Evolutionary conservation across 2,888 invertebrate species (phyloP), one percentile per base, ranked within the genome.

Genomic region (Anthrax anthrax): DNA sequence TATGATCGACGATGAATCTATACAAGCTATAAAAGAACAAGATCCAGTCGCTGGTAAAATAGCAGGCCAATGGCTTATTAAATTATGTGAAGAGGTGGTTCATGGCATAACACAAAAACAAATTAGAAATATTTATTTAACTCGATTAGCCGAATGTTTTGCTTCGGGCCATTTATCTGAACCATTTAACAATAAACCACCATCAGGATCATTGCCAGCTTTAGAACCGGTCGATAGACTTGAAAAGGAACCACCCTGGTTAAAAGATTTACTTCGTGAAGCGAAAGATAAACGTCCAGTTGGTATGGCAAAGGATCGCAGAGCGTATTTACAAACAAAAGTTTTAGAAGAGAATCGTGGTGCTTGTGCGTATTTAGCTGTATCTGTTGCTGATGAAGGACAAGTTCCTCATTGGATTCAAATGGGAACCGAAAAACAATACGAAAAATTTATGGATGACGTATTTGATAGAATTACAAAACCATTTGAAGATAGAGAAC

Each of bases 121-220:
- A n/a, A 4, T 60, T 38, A 56, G 58, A 1, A 61, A 63, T 41
- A 44, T 50, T 1, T 62, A 62, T 39, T 55, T 64, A 48, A 60
- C 60, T 29, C 54, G 59, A 37, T 48, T 65, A 17, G 56, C 54
- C 4, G 52, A 55, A 0, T 61, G 59, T 34, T 48, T 64, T 10
- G 57, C 59, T 34, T 54, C 57, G 18, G 52, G 53, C 4, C 48
- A 55, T 5, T 45, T 65, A 16, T 43, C 47, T 6, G 59, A 59
- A 1, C 50, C 62, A 8, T 65, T 64, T 29, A 16, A 46, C 4
- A 36, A 49, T 10, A 44, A 47, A 9, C 63, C 64, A 1, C 16
- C 29, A 1, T 43, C 49, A 0, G 52, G 49, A 1, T 48, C 49
- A 12, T 47, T 63, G 13, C 45, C 44, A 39, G 32, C 39, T 8